These are phyloP conservation scores for Molanna angustata DNA, from an alignment of 2,888 invertebrate species.

Conservation along the genomic window DNA sequence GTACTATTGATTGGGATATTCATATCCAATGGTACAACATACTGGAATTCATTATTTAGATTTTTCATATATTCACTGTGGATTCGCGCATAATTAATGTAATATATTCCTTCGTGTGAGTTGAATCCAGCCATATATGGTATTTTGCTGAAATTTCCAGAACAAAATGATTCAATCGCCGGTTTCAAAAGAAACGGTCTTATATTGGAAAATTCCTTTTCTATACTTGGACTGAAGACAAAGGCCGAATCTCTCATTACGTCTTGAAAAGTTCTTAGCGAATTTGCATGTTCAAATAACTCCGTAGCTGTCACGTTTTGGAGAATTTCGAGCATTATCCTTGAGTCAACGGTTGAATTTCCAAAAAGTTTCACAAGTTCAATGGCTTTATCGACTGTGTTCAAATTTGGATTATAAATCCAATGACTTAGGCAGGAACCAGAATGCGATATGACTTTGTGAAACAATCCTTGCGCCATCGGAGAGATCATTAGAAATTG, in stretches of 20 bases:
- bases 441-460: constrained; percentile 56
- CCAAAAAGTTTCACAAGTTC: constrained; percentile 41
- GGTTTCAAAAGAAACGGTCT: constrained; percentile 48
- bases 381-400: constrained; percentile 37
- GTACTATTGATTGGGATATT: constrained; percentile 36
- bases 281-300: constrained; percentile 41
- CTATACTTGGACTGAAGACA: constrained; percentile 51
- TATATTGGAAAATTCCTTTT: constrained; percentile 43
- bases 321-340: constrained; percentile 41
- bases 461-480: constrained; percentile 51
- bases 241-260: constrained; percentile 46
- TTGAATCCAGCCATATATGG: constrained; percentile 53
- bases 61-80: constrained; percentile 27
- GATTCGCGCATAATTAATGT: constrained; percentile 35
- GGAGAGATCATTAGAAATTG: constrained; percentile 49
- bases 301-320: constrained; percentile 41
- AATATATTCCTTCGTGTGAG: constrained; percentile 48
- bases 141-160: constrained; percentile 49
- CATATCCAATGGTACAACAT: constrained; percentile 42
- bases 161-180: constrained; percentile 42
- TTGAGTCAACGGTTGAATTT: constrained; percentile 36
- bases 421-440: constrained; percentile 51
- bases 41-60: constrained; percentile 39
- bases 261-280: constrained; percentile 36
- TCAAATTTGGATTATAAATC: constrained; percentile 43